A percentile compares a stretch with the other conserved stretches of the same genome.
Evolutionary conservation across 2,113 vertebrate genomes (phyloP).

Genomic region (Tragelaphus imberbis): DNA sequence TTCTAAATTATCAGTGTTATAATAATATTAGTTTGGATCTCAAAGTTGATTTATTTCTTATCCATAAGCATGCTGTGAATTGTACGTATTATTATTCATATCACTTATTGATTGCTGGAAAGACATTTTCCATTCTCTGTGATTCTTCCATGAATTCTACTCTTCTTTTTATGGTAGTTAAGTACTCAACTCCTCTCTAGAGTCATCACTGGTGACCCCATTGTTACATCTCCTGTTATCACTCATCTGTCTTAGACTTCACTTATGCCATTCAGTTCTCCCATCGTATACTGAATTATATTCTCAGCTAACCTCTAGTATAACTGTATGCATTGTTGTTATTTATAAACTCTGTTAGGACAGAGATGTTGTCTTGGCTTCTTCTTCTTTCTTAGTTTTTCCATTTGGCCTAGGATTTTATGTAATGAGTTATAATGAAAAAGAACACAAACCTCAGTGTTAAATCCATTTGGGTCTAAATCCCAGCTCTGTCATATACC

Average conservation of each 20-base stretch:
- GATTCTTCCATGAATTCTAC: not conserved
- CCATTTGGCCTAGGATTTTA: not conserved
- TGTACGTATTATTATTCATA: not conserved
- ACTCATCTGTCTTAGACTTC: not conserved
- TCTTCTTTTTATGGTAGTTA: not conserved
- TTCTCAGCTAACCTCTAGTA: not conserved
- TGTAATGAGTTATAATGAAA: not conserved
- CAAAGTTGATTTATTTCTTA: not conserved
- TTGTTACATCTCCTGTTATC: not conserved
- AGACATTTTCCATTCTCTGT: not conserved
- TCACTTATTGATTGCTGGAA: not conserved
- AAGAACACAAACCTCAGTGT: not conserved
- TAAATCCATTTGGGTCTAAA: not conserved
- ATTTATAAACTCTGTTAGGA: not conserved
- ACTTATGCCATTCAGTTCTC: not conserved
- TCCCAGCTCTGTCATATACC: not conserved
- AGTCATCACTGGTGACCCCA: not conserved
- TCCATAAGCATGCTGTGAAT: not conserved
- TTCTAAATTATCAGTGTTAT: not conserved
- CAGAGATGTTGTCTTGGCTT: not conserved
- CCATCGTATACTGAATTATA: not conserved
- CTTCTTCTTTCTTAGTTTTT: not conserved
- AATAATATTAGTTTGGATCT: not conserved
- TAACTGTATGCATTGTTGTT: not conserved
- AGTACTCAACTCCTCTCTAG: fast-evolving